phyloP scores from a whole-genome alignment of 1,140 invertebrate species.

The Agrilus planipennis region DNA sequence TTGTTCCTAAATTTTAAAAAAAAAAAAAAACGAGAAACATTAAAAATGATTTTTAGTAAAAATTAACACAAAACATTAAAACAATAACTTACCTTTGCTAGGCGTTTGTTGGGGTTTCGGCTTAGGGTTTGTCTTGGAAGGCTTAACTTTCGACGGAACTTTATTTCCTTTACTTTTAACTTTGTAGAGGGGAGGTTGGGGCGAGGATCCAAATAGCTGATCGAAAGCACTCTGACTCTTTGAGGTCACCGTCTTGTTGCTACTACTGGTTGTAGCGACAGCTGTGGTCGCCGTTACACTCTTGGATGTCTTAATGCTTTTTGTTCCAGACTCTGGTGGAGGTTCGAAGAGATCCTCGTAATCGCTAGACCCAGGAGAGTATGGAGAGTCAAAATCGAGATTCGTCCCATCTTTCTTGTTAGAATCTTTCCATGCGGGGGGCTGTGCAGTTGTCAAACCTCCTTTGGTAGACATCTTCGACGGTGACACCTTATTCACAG shows the following conservation, averaged over 20 bases:
- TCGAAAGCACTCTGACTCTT: slow-evolving; percentile 43
- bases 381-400: slow-evolving; percentile 68
- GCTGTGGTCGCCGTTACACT: too few relatives aligned
- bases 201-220: slow-evolving; percentile 40
- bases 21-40: neutral
- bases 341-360: slow-evolving; percentile 80
- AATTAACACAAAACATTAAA: neutral
- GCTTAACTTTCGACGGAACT: slow-evolving; percentile 35
- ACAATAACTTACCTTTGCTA: slow-evolving; percentile 16
- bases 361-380: slow-evolving; percentile 71
- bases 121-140: slow-evolving; percentile 35
- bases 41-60: neutral
- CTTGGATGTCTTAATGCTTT: slow-evolving; percentile 22
- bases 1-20: slow-evolving; percentile 37
- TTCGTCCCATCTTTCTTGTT: slow-evolving; percentile 35
- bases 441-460: slow-evolving; percentile 24
- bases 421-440: slow-evolving; percentile 25
- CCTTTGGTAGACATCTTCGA: slow-evolving; percentile 32
- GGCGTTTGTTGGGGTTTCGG: slow-evolving; percentile 1
- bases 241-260: slow-evolving; percentile 23
- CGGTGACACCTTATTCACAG: slow-evolving; percentile 33
- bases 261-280: slow-evolving; percentile 14
- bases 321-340: slow-evolving; percentile 47
- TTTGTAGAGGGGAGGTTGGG: slow-evolving; percentile 21
- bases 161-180: slow-evolving; percentile 25